A percentile compares a stretch with the other conserved stretches of the same genome.
phyloP scores from a whole-genome alignment of 2,888 invertebrate genomes.

The Nomada lathburiana region DNA sequence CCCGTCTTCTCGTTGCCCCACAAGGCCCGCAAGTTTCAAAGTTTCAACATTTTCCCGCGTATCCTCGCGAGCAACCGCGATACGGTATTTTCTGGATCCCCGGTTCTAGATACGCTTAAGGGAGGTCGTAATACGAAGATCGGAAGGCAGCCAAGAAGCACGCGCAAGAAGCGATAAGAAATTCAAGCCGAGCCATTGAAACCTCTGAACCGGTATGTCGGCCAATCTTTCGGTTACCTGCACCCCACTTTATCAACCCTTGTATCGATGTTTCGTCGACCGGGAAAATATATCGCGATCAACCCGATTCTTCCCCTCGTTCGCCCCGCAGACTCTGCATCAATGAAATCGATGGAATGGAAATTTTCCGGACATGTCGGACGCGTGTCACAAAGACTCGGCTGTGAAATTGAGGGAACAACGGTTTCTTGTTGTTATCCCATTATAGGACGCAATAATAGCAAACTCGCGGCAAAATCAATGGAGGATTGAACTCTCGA shows the following conservation, averaged over 20 bases:
- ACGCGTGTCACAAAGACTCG: neutral
- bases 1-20: neutral
- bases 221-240: conserved; percentile 75
- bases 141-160: conserved; percentile 72
- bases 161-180: conserved; percentile 74
- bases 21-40: neutral
- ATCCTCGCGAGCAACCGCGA: neutral
- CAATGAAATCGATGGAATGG: conserved; percentile 6
- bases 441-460: too few species aligned
- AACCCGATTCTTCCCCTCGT: too few species aligned
- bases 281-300: conserved; percentile 3
- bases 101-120: conserved; percentile 55
- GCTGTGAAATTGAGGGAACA: neutral
- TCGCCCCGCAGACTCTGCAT: neutral
- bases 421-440: too few species aligned
- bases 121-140: conserved; percentile 59
- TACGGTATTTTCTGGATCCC: conserved; percentile 3
- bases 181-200: conserved; percentile 77
- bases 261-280: neutral
- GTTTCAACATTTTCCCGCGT: neutral
- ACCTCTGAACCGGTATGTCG: conserved; percentile 79
- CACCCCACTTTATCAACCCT: neutral
- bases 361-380: conserved; percentile 8
- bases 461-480: neutral
- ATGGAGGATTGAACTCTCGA: neutral